Evolutionary conservation across 2,113 vertebrate species (phyloP).

Genomic region (Nesoenas mayeri): DNA sequence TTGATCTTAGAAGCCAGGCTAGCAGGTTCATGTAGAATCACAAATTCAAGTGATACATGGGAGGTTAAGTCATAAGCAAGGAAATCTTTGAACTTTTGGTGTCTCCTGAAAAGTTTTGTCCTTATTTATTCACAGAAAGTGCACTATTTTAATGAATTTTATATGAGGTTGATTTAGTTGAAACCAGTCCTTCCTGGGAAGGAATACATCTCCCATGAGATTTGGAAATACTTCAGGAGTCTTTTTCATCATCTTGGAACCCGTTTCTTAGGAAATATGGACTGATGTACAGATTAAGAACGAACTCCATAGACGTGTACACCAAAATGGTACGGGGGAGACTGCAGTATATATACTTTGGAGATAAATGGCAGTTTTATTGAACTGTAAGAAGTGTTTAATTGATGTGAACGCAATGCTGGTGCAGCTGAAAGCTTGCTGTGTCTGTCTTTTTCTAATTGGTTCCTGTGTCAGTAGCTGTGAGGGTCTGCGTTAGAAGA

Average conservation of each 20-base stretch:
- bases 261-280: not conserved
- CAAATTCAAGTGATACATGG: not conserved
- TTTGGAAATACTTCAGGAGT: not conserved
- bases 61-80: not conserved
- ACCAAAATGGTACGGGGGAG: not conserved
- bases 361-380: not conserved
- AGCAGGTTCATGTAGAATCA: not conserved
- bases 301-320: not conserved
- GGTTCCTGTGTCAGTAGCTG: not conserved
- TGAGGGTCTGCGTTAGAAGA: not conserved
- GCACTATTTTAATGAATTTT: not conserved
- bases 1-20: conserved; percentile 26
- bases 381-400: not conserved
- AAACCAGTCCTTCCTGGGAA: not conserved
- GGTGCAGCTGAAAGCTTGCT: not conserved
- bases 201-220: not conserved
- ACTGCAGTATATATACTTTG: not conserved
- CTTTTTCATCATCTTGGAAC: not conserved
- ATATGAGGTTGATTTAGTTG: not conserved
- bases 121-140: not conserved
- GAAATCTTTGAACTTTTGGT: not conserved
- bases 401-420: not conserved
- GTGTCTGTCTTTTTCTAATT: not conserved
- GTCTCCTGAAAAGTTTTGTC: not conserved
- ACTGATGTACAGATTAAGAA: not conserved